A percentile compares a stretch with the other conserved stretches of the same genome.
Conservation (phyloP, 1,140 invertebrate genomes). For the Dufourea novaeangliae region DNA sequence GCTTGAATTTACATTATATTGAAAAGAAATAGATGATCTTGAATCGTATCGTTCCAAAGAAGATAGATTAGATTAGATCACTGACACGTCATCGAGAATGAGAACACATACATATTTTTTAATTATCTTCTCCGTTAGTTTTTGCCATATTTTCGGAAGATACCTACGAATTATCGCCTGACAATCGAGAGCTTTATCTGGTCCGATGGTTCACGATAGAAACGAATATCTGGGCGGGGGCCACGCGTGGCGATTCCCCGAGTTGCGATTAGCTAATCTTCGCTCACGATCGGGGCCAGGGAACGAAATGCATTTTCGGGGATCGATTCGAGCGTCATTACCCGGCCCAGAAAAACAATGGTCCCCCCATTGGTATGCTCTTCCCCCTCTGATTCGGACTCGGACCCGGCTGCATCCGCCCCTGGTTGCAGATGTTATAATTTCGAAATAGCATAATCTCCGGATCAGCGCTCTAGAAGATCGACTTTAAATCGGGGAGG, state of each 20-base stretch:
- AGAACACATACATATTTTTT: too few species aligned
- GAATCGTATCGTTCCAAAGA: too few species aligned
- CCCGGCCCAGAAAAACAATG: conserved; percentile 70
- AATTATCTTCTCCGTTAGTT: conserved; percentile 24
- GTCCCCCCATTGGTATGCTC: conserved; percentile 28
- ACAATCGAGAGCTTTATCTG: conserved; percentile 5
- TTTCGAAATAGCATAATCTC: conserved; percentile 79
- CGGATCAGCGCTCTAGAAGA: conserved; percentile 64
- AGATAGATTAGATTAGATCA: conserved; percentile 65
- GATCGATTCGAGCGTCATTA: conserved; percentile 68
- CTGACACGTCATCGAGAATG: neutral
- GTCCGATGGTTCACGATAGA: neutral
- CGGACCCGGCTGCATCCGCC: conserved; percentile 57
- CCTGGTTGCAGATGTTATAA: conserved; percentile 79
- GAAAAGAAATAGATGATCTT: too few species aligned
- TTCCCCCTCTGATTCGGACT: neutral
- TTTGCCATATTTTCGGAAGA: neutral
- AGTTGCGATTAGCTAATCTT: conserved; percentile 58
- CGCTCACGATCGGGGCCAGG: conserved; percentile 47
- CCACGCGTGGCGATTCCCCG: conserved; percentile 8
- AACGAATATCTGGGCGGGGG: neutral
- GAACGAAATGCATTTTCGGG: conserved; percentile 56
- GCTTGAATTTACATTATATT: too few species aligned
- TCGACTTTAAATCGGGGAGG: conserved; percentile 38
- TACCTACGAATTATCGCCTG: neutral